Conservation (phyloP, 2,797 vertebrate species). For the Hypotaenidia philippensis region DNA sequence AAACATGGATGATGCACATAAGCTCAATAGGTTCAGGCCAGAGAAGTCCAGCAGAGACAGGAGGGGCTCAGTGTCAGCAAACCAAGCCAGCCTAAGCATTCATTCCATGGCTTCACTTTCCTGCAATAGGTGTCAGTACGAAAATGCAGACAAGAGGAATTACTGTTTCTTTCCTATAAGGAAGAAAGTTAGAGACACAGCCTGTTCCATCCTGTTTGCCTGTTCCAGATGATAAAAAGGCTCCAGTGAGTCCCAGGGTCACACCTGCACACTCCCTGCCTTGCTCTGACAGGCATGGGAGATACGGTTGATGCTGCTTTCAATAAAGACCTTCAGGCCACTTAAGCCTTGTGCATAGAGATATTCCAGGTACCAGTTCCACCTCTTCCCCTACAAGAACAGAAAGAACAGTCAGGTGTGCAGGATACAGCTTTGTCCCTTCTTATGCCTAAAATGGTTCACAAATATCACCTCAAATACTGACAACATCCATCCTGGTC, state of each 20-base stretch:
- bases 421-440: neutral
- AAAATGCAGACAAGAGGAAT: neutral
- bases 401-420: conserved; percentile 43
- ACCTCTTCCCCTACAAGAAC: conserved; percentile 80
- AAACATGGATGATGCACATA: neutral
- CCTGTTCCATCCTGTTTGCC: neutral
- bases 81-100: neutral
- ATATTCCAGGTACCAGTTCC: conserved; percentile 92
- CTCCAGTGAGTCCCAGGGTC: neutral
- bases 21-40: neutral
- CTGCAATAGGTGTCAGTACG: neutral
- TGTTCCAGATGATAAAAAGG: neutral
- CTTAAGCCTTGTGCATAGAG: conserved; percentile 87
- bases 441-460: neutral
- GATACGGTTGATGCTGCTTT: conserved; percentile 81
- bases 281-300: neutral
- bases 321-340: conserved; percentile 88
- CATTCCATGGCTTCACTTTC: neutral
- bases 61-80: neutral
- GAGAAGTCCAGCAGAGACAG: neutral
- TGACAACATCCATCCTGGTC: neutral
- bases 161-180: neutral
- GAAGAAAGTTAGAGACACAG: neutral
- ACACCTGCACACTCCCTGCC: neutral
- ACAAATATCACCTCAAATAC: neutral